Base-by-base conservation (phyloP, 2,888 invertebrate genomes). In the Eupeodes luniger region DNA sequence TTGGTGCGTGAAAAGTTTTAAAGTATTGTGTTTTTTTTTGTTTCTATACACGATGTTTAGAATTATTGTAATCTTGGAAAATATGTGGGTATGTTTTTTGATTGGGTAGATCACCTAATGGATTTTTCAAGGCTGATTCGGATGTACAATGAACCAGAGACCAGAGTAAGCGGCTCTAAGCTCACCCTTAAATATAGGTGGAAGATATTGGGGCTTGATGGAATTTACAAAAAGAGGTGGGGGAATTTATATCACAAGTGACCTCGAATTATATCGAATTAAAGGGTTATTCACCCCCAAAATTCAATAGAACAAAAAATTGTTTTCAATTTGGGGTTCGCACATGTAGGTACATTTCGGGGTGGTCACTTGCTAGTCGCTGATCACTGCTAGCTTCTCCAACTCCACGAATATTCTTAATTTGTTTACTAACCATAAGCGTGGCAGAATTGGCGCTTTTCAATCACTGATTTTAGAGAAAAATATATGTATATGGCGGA, bases 121-220 rank as follows among this genome's bases (percentile, higher is more conserved):
- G 19, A 14, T 19, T 74, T 40, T 81, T 81, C 81, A 85, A 85
- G 85, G 85, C 78, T 67, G 78, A 78, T 74, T 57, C 69, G 74
- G 67, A 74, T 85, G 85, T 81, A 74, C 85, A 81, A 74, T 85
- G 85, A 85, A 81, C 85, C 77, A 85, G 75, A 67, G 55, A 81
- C 85, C 77, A 85, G 75, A 74, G 62, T 7, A 47, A 36, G 66
- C 64, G 27, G 3, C 2, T 27, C 27, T 27, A 27, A 27, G 27
- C 36, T 66, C 66, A 49, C 34, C 66, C 70, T 72, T 62, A 59
- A 51, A 57, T 61, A 9, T 36, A 57, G 5, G 40, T 40, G 5
- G 47, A 40, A 40, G 47, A 12, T 9, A 47, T 19, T 19, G 19
- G 5, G 40, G 40, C 40, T 40, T 40, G 0, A 40, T 40, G 40